phyloP scores from a whole-genome alignment of 2,797 vertebrate species.

The Clamator glandarius region DNA sequence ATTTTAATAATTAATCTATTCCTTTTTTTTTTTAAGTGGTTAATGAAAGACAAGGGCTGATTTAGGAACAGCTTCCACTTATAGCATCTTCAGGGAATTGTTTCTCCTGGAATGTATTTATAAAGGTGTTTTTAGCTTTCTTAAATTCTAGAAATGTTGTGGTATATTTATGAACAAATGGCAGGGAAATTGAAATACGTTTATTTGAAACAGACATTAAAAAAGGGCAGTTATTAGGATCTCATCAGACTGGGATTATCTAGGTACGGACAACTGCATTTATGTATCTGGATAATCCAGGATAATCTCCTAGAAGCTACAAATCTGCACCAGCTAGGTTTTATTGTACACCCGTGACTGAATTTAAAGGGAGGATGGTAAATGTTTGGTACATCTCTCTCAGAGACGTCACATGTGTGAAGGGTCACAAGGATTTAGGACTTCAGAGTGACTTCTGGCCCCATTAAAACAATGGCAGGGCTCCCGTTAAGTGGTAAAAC shows the following conservation, averaged over 20 bases:
- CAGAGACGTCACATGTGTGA: background rate
- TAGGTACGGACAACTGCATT: background rate
- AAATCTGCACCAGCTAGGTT: background rate
- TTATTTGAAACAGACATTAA: background rate
- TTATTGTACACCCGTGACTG: background rate
- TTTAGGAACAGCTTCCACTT: background rate
- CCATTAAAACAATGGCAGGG: background rate
- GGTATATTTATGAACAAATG: constrained; percentile 37
- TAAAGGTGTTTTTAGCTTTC: constrained; percentile 30
- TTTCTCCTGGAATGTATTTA: constrained; percentile 28
- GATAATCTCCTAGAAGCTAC: background rate
- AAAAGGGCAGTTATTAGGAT: background rate
- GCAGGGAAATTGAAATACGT: background rate
- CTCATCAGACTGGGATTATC: background rate
- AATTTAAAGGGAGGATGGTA: background rate
- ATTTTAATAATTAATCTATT: constrained; percentile 61
- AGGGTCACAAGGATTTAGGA: background rate
- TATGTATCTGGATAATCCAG: background rate
- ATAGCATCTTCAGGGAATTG: constrained; percentile 26
- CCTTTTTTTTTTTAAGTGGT: background rate
- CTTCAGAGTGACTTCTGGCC: background rate
- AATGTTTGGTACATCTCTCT: background rate
- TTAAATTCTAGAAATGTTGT: background rate
- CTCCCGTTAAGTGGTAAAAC: background rate
- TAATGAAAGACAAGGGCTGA: constrained; percentile 52